Evolutionary conservation across 2,797 vertebrate species (phyloP).

Genomic region (Urophycis tenuis): DNA sequence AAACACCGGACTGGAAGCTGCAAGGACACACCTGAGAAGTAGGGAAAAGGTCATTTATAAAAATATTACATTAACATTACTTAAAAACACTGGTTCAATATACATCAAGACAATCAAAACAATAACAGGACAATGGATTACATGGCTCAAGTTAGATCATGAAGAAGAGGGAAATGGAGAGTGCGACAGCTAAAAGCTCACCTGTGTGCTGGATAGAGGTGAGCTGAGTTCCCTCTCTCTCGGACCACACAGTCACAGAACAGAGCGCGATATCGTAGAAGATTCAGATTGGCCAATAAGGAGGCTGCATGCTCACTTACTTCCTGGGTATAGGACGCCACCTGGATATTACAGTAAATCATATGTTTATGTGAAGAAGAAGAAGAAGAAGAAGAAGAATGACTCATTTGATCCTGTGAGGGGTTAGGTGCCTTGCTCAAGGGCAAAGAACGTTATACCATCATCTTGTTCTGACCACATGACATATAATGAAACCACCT

Average conservation of each 20-base stretch:
- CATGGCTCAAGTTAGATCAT: background rate
- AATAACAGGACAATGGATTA: no score
- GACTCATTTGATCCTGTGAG: no score
- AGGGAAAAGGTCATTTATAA: no score
- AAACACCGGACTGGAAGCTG: conserved; percentile 68
- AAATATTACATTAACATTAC: no score
- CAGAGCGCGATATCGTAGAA: conserved; percentile 53
- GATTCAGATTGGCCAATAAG: conserved; percentile 53
- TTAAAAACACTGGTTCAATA: background rate
- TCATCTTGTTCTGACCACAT: background rate
- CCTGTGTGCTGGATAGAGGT: conserved; percentile 65
- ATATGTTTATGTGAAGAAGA: background rate
- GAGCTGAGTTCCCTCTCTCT: conserved; percentile 38
- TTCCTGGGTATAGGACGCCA: conserved; percentile 11
- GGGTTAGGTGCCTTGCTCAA: no score
- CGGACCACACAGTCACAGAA: conserved; percentile 70
- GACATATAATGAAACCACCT: no score
- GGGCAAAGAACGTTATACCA: no score
- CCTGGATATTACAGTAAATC: conserved; percentile 31
- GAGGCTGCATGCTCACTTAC: conserved; percentile 35
- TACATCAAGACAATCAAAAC: background rate
- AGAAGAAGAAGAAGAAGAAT: no score
- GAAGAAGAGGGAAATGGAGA: background rate
- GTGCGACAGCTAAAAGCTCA: conserved; percentile 21
- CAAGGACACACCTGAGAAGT: conserved; percentile 59